Evolutionary conservation across 1,140 invertebrate genomes (phyloP).

Genomic region (Trachymyrmex cornetzi): DNA sequence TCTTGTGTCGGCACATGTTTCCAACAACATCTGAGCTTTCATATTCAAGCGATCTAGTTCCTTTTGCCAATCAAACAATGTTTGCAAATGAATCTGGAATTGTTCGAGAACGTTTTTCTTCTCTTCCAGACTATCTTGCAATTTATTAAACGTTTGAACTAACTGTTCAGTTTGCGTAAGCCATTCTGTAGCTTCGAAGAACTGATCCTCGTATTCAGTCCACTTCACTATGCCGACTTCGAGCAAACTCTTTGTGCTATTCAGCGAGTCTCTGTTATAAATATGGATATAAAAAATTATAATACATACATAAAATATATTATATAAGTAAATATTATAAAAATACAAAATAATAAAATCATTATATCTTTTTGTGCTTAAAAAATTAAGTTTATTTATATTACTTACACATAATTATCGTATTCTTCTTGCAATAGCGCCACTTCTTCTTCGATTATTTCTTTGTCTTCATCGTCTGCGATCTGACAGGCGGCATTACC

Average conservation of each 20-base stretch:
- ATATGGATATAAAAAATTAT: slow-evolving; percentile 15
- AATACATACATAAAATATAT: slow-evolving; percentile 29
- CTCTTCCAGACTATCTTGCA: slow-evolving; percentile 95
- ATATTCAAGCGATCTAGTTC: slow-evolving; percentile 97
- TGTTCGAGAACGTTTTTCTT: slow-evolving; percentile 96
- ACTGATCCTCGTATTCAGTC: slow-evolving; percentile 98
- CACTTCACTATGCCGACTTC: slow-evolving; percentile 97
- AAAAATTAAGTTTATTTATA: slow-evolving; percentile 23
- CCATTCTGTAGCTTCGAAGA: slow-evolving; percentile 95
- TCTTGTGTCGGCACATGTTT: slow-evolving; percentile 97
- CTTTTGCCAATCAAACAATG: slow-evolving; percentile 97
- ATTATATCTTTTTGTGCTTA: background rate
- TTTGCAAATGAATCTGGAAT: slow-evolving; percentile 96
- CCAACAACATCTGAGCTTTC: slow-evolving; percentile 95
- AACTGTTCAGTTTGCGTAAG: slow-evolving; percentile 94
- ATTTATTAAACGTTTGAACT: slow-evolving; percentile 96
- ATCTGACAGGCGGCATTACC: slow-evolving; percentile 93
- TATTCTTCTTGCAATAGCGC: slow-evolving; percentile 95
- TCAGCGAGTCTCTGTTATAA: slow-evolving; percentile 89
- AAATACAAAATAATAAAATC: slow-evolving; percentile 25
- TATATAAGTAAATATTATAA: background rate
- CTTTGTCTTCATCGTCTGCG: slow-evolving; percentile 94
- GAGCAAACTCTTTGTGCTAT: slow-evolving; percentile 93
- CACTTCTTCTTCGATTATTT: slow-evolving; percentile 96
- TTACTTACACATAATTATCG: slow-evolving; percentile 92